phyloP scores from a whole-genome alignment of 2,888 invertebrate species.

The Leptura quadrifasciata region DNA sequence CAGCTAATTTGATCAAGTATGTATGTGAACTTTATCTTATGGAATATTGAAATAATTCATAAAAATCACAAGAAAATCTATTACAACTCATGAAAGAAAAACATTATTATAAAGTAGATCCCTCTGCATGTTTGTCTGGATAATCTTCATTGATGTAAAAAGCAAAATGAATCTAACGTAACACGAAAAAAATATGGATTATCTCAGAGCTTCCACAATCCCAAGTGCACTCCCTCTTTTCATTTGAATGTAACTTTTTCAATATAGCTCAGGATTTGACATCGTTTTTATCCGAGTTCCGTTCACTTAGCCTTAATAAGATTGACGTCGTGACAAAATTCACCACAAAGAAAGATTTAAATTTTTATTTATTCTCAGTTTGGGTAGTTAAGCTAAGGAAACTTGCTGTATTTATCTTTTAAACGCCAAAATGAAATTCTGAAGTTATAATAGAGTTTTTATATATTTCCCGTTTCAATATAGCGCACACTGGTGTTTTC shows the following conservation, averaged over 20 bases:
- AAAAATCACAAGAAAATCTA: too few relatives aligned
- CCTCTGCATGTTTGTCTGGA: neutral
- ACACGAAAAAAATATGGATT: constrained; percentile 34
- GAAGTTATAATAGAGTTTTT: constrained; percentile 17
- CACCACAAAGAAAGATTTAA: constrained; percentile 31
- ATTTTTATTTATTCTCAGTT: constrained; percentile 35
- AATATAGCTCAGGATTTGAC: constrained; percentile 40
- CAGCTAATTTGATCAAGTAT: too few relatives aligned
- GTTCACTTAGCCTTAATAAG: constrained; percentile 37
- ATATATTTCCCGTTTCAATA: neutral
- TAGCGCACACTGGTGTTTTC: neutral
- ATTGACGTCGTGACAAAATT: constrained; percentile 29
- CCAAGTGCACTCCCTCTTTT: constrained; percentile 35
- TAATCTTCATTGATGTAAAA: neutral
- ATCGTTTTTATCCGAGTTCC: constrained; percentile 36
- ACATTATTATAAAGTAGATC: neutral
- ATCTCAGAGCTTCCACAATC: constrained; percentile 24
- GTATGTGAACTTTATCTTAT: too few relatives aligned
- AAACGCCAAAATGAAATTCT: constrained; percentile 2
- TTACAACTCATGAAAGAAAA: too few relatives aligned
- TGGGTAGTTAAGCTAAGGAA: neutral
- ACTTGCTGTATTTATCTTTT: constrained; percentile 2
- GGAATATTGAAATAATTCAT: too few relatives aligned
- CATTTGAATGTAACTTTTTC: constrained; percentile 42
- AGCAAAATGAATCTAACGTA: constrained; percentile 19